Evolutionary conservation across 2,797 vertebrate species (phyloP), one percentile per base, ranked within the genome.

Genomic region (Gambusia yucatana): DNA sequence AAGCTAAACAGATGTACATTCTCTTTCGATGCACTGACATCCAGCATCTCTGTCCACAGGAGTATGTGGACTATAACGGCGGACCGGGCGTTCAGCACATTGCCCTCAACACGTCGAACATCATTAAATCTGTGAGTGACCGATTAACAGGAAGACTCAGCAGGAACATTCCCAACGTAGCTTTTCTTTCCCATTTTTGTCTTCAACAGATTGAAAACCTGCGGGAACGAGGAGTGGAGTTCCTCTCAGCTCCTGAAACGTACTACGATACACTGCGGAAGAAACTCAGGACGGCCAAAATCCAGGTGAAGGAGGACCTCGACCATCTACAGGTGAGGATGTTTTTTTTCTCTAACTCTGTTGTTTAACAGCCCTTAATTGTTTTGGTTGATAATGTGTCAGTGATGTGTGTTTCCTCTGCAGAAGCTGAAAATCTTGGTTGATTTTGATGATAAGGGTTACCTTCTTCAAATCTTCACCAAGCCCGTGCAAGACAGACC

Each of bases 401-500:
- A 44, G 73, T 5, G 0, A 25, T 36, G 2, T 78, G 3, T 73
- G 16, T 81, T 77, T 73, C 1, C 25, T 74, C 83, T 70, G 3
- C 80, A 97, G 96, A 95, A 96, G 75, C 47, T 97, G 82, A 96
- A 96, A 88, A 96, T 97, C 90, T 88, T 97, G 78, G 95, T 97
- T 30, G 96, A 97, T 88, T 97, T 92, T 61, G 96, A 97, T n/a
- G 96, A 97, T 75, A 96, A 97, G 30, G 96, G 96, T 73, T 97
- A 97, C 87, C 95, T 97, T 72, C 96, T 97, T 17, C 96, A 97
- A 84, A 97, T 97, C 94, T 97, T 97, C 91, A 95, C 95, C 89
- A 97, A 97, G 84, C 96, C 96, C 0, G 83, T 96, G 80, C 96
- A 97, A 90, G 96, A 97, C 93, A 89, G 96, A 63, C 96, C 96